Base-by-base conservation (phyloP, 2,888 invertebrate genomes). In the Graphium colonna region DNA sequence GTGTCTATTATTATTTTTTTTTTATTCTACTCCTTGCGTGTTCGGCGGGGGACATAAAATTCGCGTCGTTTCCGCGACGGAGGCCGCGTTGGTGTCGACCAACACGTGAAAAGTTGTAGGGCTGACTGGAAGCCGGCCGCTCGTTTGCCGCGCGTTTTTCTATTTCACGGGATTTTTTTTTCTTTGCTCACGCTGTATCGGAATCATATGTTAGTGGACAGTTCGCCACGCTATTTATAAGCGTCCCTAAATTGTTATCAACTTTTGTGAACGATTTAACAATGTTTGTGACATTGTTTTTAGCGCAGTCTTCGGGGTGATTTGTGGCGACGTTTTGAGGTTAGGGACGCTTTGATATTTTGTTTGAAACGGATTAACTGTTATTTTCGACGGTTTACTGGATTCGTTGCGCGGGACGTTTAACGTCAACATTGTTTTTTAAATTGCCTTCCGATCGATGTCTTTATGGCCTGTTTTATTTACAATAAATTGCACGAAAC, bases 21-120 rank as follows among this genome's bases (percentile, higher is more conserved):
- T 56, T 60, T 49, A 53, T 60, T 58, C 42, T 55, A 55, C 50
- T 48, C 31, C 51, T 40, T 21, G 43, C 43, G 17, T 49, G 39
- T 38, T 28, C 33, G 28, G 39, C 36, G 12, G 1, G 48, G 38
- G 15, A 42, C 48, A 44, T 53, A 45, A 21, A 53, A 40, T 57
- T 57, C 52, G 49, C 62, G 63, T 53, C 59, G 54, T 68, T 60
- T 64, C 62, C 56, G 59, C 48, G 55, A 52, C 61, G 65, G 67
- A 64, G 62, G 74, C 31, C 73, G 74, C 78, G 75, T 73, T 69
- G 72, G 70, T 74, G 79, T 70, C 84, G 86, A 79, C 86, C 79
- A 79, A 68, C 84, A 69, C 79, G 79, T 69, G 70, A 82, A 82
- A 79, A 77, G 83, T 73, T 80, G 73, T 76, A 77, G 81, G 78